Evolutionary conservation across 2,113 vertebrate genomes (phyloP).

Genomic region (Phaethornis superciliosus): DNA sequence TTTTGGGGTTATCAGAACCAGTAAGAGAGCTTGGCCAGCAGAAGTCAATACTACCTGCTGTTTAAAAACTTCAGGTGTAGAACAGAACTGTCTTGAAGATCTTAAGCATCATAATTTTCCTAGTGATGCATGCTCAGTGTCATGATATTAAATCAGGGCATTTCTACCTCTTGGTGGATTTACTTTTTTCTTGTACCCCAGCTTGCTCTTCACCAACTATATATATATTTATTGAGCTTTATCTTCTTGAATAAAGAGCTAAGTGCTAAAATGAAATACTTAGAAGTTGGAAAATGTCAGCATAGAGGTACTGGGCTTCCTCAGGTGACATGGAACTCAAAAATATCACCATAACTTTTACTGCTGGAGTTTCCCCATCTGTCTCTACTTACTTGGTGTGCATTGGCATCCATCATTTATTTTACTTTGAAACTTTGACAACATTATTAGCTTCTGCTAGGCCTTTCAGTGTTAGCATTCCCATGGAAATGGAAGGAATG

Average conservation of each 20-base stretch:
- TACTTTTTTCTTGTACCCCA: background rate
- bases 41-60: background rate
- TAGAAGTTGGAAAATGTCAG: background rate
- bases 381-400: background rate
- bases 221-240: background rate
- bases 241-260: background rate
- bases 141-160: background rate
- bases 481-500: background rate
- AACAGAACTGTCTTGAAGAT: background rate
- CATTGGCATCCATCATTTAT: background rate
- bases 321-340: background rate
- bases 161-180: background rate
- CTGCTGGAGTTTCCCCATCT: background rate
- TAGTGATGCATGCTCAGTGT: background rate
- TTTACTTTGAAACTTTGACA: background rate
- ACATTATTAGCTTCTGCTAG: background rate
- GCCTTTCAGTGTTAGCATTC: background rate
- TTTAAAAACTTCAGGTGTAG: background rate
- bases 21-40: background rate
- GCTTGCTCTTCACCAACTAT: background rate
- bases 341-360: rapidly evolving
- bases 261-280: background rate
- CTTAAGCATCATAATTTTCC: background rate
- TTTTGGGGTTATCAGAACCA: background rate
- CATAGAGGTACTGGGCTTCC: background rate